Conservation (phyloP, 2,797 vertebrate species). For the Esox lucius region DNA sequence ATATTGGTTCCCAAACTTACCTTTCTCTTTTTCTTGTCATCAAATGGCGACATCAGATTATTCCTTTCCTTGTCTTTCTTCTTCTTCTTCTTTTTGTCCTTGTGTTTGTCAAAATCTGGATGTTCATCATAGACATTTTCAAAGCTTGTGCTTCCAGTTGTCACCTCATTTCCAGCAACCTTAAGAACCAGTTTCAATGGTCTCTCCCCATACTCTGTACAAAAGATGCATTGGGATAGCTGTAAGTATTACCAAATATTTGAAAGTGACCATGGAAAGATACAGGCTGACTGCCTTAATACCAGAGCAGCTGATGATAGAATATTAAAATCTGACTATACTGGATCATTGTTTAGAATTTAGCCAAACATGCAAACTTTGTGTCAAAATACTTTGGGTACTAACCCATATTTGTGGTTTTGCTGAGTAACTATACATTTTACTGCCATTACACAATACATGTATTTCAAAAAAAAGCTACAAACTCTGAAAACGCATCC, state of each 20-base stretch:
- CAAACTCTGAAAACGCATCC: too few relatives aligned
- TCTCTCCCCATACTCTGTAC: constrained; percentile 86
- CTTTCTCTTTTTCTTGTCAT: constrained; percentile 87
- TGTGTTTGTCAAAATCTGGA: constrained; percentile 87
- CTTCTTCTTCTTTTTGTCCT: constrained; percentile 97
- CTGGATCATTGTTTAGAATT: too few relatives aligned
- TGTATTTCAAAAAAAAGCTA: too few relatives aligned
- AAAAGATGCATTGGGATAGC: not conserved
- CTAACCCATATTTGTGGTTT: too few relatives aligned
- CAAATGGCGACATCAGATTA: constrained; percentile 72
- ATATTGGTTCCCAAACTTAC: constrained; percentile 44
- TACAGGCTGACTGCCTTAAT: not conserved
- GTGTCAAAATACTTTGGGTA: too few relatives aligned
- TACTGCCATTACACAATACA: too few relatives aligned
- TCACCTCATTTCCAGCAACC: constrained; percentile 93
- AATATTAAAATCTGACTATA: too few relatives aligned
- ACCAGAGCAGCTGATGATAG: too few relatives aligned
- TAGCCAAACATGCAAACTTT: too few relatives aligned
- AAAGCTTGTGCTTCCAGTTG: constrained; percentile 85
- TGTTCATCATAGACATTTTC: constrained; percentile 87
- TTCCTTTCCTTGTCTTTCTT: constrained; percentile 85
- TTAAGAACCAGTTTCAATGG: constrained; percentile 95
- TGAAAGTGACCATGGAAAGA: not conserved
- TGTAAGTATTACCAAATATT: not conserved
- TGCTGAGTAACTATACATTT: too few relatives aligned